Evolutionary conservation across 2,888 invertebrate species (phyloP).

Genomic region (Saturnia pavonia): DNA sequence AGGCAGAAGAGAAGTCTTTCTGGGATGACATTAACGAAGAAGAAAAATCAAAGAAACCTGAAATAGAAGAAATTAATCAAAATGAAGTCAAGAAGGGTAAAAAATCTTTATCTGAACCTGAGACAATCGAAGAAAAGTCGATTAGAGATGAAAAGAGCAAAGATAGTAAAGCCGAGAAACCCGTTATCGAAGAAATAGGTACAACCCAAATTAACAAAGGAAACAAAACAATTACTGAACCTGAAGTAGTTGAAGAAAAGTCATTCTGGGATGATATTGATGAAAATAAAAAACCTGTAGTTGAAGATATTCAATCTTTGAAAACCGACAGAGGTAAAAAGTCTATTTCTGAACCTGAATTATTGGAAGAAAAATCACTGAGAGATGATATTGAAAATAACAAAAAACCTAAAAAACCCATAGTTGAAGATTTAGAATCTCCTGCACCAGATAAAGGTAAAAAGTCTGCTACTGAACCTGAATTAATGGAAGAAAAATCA

Average conservation of each 20-base stretch:
- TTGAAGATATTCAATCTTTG: slow-evolving; percentile 51
- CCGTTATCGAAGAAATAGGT: slow-evolving; percentile 43
- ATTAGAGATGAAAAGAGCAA: slow-evolving; percentile 40
- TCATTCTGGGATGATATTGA: slow-evolving; percentile 60
- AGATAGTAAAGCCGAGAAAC: slow-evolving; percentile 35
- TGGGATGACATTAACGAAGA: slow-evolving; percentile 52
- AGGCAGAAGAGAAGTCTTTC: slow-evolving; percentile 53
- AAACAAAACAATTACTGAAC: slow-evolving; percentile 54
- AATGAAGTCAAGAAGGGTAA: slow-evolving; percentile 18
- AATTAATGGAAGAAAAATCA: slow-evolving; percentile 59
- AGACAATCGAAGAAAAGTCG: slow-evolving; percentile 43
- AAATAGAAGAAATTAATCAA: slow-evolving; percentile 21
- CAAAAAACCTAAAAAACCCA: slow-evolving; percentile 45
- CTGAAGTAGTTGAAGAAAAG: slow-evolving; percentile 55
- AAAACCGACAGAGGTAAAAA: slow-evolving; percentile 47
- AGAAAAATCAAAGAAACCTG: slow-evolving; percentile 43
- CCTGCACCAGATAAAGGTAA: slow-evolving; percentile 43
- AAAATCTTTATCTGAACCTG: slow-evolving; percentile 40
- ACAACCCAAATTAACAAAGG: slow-evolving; percentile 40
- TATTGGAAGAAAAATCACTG: slow-evolving; percentile 59
- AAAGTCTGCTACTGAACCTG: slow-evolving; percentile 58
- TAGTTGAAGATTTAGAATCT: slow-evolving; percentile 50
- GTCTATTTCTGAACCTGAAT: slow-evolving; percentile 55
- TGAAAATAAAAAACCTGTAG: slow-evolving; percentile 44
- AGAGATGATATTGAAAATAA: slow-evolving; percentile 64